Evolutionary conservation across 1,140 invertebrate species (phyloP).

Genomic region (Manduca sexta): DNA sequence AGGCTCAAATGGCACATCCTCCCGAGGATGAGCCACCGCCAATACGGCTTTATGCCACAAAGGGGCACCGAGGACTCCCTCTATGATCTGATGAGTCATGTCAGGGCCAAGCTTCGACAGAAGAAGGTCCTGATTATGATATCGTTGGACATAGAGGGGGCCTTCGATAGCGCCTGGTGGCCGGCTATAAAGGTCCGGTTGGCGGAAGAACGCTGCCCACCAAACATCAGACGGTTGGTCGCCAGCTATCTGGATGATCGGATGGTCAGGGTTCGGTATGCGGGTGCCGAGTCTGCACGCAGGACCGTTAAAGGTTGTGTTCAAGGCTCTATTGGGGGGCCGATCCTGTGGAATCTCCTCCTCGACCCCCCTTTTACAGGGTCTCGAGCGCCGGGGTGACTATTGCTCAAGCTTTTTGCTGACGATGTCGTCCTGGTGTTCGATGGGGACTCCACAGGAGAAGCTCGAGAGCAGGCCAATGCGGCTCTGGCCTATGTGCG

Average conservation of each 20-base stretch:
- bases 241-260: slow-evolving; percentile 1
- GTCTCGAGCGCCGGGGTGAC: not conserved
- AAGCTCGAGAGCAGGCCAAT: slow-evolving; percentile 1
- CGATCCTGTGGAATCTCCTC: slow-evolving; percentile 8
- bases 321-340: slow-evolving; percentile 1
- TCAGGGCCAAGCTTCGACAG: not conserved
- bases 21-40: slow-evolving; percentile 5
- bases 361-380: slow-evolving; percentile 8
- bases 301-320: slow-evolving; percentile 2
- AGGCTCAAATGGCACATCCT: slow-evolving; percentile 8
- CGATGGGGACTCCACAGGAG: not conserved
- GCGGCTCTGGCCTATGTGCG: slow-evolving; percentile 1
- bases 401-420: slow-evolving; percentile 2
- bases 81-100: slow-evolving; percentile 7
- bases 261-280: slow-evolving; percentile 3
- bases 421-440: too few relatives aligned
- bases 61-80: slow-evolving; percentile 19
- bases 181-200: slow-evolving; percentile 1
- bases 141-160: too few relatives aligned
- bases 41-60: slow-evolving; percentile 19
- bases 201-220: not conserved
- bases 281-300: slow-evolving; percentile 1
- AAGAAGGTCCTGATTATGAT: too few relatives aligned
- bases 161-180: slow-evolving; percentile 5
- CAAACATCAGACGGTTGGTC: slow-evolving; percentile 1